phyloP scores from a whole-genome alignment of 23 tunicate species.

The Halocynthia roretzi region DNA sequence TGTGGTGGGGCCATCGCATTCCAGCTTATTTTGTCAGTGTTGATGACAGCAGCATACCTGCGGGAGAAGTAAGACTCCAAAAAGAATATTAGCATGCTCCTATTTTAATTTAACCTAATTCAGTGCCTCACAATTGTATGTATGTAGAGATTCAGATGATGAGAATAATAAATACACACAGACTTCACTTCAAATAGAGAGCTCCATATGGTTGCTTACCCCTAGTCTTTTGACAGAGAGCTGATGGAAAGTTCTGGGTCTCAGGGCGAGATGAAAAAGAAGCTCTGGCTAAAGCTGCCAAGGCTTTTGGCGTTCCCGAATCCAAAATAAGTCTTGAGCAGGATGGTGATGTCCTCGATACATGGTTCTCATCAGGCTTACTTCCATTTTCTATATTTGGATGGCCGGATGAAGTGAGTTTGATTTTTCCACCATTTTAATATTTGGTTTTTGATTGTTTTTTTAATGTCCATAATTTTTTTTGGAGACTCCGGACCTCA shows the following conservation, averaged over 20 bases:
- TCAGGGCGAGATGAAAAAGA: conserved; percentile 83
- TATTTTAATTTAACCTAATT: no score
- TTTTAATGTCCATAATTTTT: neutral
- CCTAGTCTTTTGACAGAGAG: conserved; percentile 11
- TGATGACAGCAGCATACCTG: conserved; percentile 45
- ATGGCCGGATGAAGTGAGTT: conserved; percentile 88
- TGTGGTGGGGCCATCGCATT: conserved; percentile 99
- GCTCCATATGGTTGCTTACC: neutral
- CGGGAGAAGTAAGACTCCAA: conserved; percentile 26
- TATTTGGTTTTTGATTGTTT: neutral
- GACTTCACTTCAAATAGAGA: neutral
- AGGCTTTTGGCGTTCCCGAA: conserved; percentile 50
- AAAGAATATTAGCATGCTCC: no score
- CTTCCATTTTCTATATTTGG: conserved; percentile 94
- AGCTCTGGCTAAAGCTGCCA: conserved; percentile 70
- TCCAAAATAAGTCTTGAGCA: conserved; percentile 57
- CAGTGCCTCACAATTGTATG: no score
- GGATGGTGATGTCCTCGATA: conserved; percentile 92
- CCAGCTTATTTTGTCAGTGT: conserved; percentile 91
- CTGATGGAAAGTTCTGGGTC: conserved; percentile 86
- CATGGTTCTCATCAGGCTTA: conserved; percentile 95
- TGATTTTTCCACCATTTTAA: neutral
- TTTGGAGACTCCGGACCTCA: conserved; percentile 61
- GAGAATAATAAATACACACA: neutral
- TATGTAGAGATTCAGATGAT: neutral